Evolutionary conservation across 2,888 invertebrate species (phyloP).

Genomic region (Caenorhabditis macrosperma): DNA sequence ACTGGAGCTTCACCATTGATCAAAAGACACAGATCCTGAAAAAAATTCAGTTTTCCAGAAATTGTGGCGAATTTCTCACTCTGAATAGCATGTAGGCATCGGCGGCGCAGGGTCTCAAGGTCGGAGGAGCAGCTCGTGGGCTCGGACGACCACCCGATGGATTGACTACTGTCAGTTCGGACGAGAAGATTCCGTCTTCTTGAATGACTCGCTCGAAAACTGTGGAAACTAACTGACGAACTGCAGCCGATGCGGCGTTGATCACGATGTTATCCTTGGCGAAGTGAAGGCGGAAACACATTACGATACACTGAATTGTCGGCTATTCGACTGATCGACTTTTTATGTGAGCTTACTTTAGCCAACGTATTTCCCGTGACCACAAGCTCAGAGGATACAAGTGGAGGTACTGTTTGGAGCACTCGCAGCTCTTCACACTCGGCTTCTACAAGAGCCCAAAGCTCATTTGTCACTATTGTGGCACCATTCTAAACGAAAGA

Average conservation of each 20-base stretch:
- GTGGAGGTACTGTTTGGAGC: slow-evolving; percentile 89
- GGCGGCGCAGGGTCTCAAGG: slow-evolving; percentile 82
- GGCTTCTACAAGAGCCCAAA: slow-evolving; percentile 95
- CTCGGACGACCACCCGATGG: slow-evolving; percentile 89
- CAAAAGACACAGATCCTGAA: slow-evolving; percentile 93
- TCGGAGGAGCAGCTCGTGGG: slow-evolving; percentile 85
- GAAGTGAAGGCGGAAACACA: slow-evolving; percentile 96
- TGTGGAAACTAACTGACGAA: slow-evolving; percentile 93
- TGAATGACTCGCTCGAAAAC: slow-evolving; percentile 82
- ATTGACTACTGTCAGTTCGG: slow-evolving; percentile 80
- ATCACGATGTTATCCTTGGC: slow-evolving; percentile 94
- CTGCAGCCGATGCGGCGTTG: slow-evolving; percentile 97
- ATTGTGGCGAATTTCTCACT: slow-evolving; percentile 82
- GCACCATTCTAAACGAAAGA: slow-evolving; percentile 87
- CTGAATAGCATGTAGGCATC: slow-evolving; percentile 96
- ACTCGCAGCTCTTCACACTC: slow-evolving; percentile 95
- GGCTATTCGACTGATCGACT: background rate
- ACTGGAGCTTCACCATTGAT: slow-evolving; percentile 96
- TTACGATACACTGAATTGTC: slow-evolving; percentile 87
- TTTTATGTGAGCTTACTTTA: slow-evolving; percentile 84
- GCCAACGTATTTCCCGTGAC: slow-evolving; percentile 95
- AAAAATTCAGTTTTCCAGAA: slow-evolving; percentile 24
- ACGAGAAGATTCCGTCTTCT: slow-evolving; percentile 77
- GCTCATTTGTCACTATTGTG: slow-evolving; percentile 91
- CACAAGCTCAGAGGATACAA: slow-evolving; percentile 94